Evolutionary conservation across 1,140 invertebrate species (phyloP).

Genomic region (Ditylenchus dipsaci): DNA sequence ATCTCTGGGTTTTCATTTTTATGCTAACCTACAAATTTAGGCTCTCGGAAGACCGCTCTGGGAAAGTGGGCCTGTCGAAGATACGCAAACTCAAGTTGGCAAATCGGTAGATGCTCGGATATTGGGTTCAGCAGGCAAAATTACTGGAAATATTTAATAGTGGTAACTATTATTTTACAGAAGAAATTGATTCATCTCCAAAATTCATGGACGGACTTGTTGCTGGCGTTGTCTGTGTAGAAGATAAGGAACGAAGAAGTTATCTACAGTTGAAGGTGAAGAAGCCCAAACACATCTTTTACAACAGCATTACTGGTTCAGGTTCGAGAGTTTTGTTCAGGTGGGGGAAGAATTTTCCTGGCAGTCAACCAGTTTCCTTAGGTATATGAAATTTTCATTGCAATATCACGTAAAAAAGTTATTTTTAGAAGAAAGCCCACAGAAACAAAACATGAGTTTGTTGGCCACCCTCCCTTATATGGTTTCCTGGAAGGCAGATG

Average conservation of each 20-base stretch:
- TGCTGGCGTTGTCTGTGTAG: constrained; percentile 55
- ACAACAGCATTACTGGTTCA: too few species aligned
- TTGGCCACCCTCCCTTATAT: constrained; percentile 77
- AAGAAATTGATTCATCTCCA: neutral
- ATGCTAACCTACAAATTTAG: constrained; percentile 2
- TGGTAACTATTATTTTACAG: too few species aligned
- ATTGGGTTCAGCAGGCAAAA: neutral
- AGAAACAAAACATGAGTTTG: constrained; percentile 70
- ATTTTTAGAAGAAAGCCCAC: too few species aligned
- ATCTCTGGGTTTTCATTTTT: constrained; percentile 3
- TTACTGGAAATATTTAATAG: too few species aligned
- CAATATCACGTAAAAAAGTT: too few species aligned
- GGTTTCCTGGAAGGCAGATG: constrained; percentile 99
- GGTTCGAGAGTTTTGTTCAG: neutral
- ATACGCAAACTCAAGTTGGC: neutral
- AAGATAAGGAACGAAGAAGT: constrained; percentile 26
- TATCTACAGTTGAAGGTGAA: constrained; percentile 30
- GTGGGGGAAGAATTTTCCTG: constrained; percentile 73
- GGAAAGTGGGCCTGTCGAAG: constrained; percentile 36
- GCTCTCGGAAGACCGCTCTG: constrained; percentile 43
- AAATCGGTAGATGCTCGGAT: neutral
- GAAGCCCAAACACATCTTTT: too few species aligned
- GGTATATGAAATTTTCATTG: constrained; percentile 40
- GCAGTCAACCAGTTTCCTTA: constrained; percentile 94
- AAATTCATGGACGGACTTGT: constrained; percentile 60